Evolutionary conservation across 1,140 invertebrate genomes (phyloP).

Genomic region (Drosophila rhopaloa): DNA sequence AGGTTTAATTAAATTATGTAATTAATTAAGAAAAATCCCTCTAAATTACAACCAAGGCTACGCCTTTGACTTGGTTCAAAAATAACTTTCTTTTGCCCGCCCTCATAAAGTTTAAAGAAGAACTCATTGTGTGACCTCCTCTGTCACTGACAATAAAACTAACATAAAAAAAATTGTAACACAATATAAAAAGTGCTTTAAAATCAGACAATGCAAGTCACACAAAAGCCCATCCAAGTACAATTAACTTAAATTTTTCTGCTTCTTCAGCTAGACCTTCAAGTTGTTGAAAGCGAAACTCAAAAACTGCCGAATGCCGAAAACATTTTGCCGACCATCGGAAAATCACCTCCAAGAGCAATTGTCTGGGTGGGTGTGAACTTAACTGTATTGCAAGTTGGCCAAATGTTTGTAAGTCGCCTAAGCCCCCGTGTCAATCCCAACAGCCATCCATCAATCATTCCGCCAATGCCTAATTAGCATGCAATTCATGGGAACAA

Average conservation of each 20-base stretch:
- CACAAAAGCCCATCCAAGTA: slow-evolving; percentile 44
- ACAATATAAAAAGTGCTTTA: slow-evolving; percentile 43
- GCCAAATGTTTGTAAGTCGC: slow-evolving; percentile 56
- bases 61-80: slow-evolving; percentile 28
- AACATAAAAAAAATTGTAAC: slow-evolving; percentile 51
- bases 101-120: slow-evolving; percentile 41
- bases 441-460: slow-evolving; percentile 50
- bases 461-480: slow-evolving; percentile 66
- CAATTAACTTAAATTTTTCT: slow-evolving; percentile 47
- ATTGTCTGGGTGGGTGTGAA: slow-evolving; percentile 54
- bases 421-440: slow-evolving; percentile 42
- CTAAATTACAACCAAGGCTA: slow-evolving; percentile 16
- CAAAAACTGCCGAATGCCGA: slow-evolving; percentile 28
- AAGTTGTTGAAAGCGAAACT: slow-evolving; percentile 65
- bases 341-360: slow-evolving; percentile 29
- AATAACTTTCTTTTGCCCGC: slow-evolving; percentile 64
- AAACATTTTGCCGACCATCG: slow-evolving; percentile 54
- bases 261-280: slow-evolving; percentile 60
- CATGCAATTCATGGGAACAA: slow-evolving; percentile 73
- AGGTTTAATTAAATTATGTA: background rate
- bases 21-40: background rate
- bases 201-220: slow-evolving; percentile 42
- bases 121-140: slow-evolving; percentile 57
- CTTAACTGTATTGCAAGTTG: slow-evolving; percentile 46
- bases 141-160: slow-evolving; percentile 52